These are phyloP conservation scores for Platorchestia sp. DNA, from an alignment of 1,140 invertebrate species.

Conservation along the genomic window DNA sequence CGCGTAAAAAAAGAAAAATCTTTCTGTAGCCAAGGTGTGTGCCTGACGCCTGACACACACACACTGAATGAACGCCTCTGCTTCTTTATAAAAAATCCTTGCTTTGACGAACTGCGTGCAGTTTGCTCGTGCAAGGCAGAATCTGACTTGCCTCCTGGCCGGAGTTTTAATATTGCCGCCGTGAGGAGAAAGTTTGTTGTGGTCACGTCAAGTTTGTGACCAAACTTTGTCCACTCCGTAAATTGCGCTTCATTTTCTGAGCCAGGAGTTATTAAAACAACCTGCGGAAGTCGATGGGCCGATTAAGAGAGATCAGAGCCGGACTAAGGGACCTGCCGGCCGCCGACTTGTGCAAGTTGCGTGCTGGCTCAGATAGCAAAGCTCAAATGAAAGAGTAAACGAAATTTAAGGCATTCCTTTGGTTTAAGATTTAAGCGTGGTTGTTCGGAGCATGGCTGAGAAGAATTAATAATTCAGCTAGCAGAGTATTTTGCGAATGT, in stretches of 20 bases:
- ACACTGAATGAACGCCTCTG: background rate
- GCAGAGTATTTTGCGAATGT: background rate
- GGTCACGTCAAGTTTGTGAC: background rate
- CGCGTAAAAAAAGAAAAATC: background rate
- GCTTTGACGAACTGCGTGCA: background rate
- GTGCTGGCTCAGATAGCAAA: background rate
- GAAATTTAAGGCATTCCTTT: background rate
- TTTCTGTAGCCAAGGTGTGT: background rate
- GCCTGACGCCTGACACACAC: background rate
- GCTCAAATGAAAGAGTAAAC: background rate
- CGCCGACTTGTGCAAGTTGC: background rate
- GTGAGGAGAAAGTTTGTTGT: slow-evolving; percentile 17
- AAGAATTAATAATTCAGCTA: background rate
- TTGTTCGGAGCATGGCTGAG: background rate
- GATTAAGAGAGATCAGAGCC: background rate
- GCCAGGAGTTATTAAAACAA: slow-evolving; percentile 40
- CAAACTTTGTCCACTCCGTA: slow-evolving; percentile 38
- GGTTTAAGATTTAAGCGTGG: background rate
- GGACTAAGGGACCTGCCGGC: background rate
- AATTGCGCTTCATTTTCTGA: slow-evolving; percentile 48
- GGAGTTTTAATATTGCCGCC: slow-evolving; percentile 2
- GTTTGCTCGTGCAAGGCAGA: background rate
- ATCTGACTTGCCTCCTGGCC: background rate
- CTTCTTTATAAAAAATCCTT: background rate
- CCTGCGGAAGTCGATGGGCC: background rate